Evolutionary conservation across 2,888 invertebrate species (phyloP), one percentile per base, ranked within the genome.

Genomic region (Megaustenia siamemsis): DNA sequence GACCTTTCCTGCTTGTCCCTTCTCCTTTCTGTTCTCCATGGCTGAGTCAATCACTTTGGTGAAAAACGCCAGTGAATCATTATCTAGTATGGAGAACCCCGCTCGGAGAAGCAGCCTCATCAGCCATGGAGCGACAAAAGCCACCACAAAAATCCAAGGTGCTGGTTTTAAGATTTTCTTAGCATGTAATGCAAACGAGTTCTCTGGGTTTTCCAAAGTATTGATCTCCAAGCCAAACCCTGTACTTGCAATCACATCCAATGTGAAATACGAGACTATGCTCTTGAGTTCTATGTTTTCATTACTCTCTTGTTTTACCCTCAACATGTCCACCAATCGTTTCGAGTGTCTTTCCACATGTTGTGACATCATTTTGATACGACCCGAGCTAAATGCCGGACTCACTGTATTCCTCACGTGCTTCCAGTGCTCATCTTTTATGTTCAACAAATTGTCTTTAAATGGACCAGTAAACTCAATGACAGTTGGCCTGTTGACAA

Each of bases 181-280:
- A 45, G 87, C 86, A 5, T 87, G 80, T 21, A 84, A 82, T 32
- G 88, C 87, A 79, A 90, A 90, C 0, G 85, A 80, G 56, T 90
- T 88, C 2, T 89, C 85, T 18, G 90, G 90, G 71, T 89, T 84
- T 45, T 75, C 53, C 5, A 78, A 15, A 6, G 77, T 40, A 63
- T 78, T 78, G 4, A 78, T 24, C 2, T 78, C 77, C 24, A 60
- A 24, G 24, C 77, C 77, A 75, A 75, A 75, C 21, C 75, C 75
- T 35, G 80, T 81, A 49, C 80, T 81, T 32, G 80, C 80, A 38
- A 82, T 82, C 38, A 73, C 73, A 45, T 82, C 82, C 82, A 82
- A 28, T 4, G 82, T 73, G 28, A 82, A 71, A 21, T n/a, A 8
- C 15, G 73, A 82, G 18, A 35, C 28, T 21, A 82, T 18, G 21